Evolutionary conservation across 2,888 invertebrate genomes (phyloP).

Genomic region (Heliconius ismenius): DNA sequence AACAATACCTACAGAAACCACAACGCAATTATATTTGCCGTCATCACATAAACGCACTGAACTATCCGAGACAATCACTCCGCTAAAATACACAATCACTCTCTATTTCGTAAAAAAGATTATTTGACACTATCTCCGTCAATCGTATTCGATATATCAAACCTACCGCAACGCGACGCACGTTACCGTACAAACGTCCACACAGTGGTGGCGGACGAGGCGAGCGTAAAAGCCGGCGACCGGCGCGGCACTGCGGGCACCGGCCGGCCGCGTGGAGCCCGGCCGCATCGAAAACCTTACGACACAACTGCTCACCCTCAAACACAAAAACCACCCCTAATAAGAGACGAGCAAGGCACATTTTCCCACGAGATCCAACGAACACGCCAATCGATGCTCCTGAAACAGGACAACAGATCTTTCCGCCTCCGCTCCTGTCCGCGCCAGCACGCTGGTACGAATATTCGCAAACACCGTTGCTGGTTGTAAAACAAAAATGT

Average conservation of each 20-base stretch:
- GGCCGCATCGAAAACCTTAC: constrained; percentile 58
- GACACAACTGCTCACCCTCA: constrained; percentile 56
- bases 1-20: constrained; percentile 38
- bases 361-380: constrained; percentile 43
- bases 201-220: constrained; percentile 49
- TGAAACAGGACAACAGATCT: constrained; percentile 77
- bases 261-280: constrained; percentile 71
- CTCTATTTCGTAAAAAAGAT: constrained; percentile 38
- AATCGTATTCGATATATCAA: constrained; percentile 42
- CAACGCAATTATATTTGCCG: constrained; percentile 31
- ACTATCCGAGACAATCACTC: constrained; percentile 18
- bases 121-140: constrained; percentile 28
- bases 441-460: constrained; percentile 59
- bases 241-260: constrained; percentile 77
- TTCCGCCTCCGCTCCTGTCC: constrained; percentile 72
- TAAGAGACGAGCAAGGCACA: constrained; percentile 46
- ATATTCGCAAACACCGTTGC: constrained; percentile 64
- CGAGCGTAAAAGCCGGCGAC: constrained; percentile 67
- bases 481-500: constrained; percentile 58
- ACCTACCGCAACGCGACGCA: constrained; percentile 56
- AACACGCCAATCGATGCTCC: constrained; percentile 77
- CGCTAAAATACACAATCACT: constrained; percentile 33
- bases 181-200: constrained; percentile 56
- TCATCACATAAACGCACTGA: constrained; percentile 39
- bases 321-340: constrained; percentile 50